These are phyloP conservation scores for Leptarthrus brevirostris DNA, from an alignment of 2,888 invertebrate genomes.

Conservation along the genomic window DNA sequence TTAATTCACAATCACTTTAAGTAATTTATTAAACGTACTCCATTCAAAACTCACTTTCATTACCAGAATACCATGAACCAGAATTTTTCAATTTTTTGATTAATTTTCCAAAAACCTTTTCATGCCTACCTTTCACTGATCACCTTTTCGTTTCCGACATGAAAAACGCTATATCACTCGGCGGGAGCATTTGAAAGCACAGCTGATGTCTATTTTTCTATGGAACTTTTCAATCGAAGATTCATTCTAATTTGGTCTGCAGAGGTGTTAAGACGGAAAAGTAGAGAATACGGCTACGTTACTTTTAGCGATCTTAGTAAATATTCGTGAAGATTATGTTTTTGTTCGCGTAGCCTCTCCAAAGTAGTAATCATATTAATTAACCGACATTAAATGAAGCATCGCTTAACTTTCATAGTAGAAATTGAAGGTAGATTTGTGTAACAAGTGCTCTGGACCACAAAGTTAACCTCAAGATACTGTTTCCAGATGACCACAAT, in stretches of 20 bases:
- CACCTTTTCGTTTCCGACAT: not conserved
- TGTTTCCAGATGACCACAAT: not conserved
- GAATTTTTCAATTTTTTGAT: conserved; percentile 10
- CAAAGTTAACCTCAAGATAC: not conserved
- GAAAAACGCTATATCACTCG: conserved; percentile 5
- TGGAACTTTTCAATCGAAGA: conserved; percentile 6
- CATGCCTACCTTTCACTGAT: conserved; percentile 10
- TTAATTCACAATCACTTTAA: too few relatives aligned
- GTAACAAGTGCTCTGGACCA: not conserved
- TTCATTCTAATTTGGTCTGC: conserved; percentile 37
- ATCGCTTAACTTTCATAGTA: not conserved
- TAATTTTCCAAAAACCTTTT: not conserved
- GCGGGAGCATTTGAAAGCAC: conserved; percentile 19
- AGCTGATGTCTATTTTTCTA: conserved; percentile 11
- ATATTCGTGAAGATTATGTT: not conserved
- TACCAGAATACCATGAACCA: conserved; percentile 5
- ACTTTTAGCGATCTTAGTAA: not conserved
- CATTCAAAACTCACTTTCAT: conserved; percentile 22
- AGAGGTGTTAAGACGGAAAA: conserved; percentile 23
- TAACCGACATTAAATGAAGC: not conserved
- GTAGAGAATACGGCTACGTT: not conserved
- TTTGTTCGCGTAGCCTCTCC: too few relatives aligned
- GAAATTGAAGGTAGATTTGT: not conserved
- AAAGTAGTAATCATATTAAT: not conserved
- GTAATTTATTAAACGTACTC: conserved; percentile 1